Evolutionary conservation across 2,113 vertebrate species (phyloP), one percentile per base, ranked within the genome.

Genomic region (Arvicanthis niloticus): DNA sequence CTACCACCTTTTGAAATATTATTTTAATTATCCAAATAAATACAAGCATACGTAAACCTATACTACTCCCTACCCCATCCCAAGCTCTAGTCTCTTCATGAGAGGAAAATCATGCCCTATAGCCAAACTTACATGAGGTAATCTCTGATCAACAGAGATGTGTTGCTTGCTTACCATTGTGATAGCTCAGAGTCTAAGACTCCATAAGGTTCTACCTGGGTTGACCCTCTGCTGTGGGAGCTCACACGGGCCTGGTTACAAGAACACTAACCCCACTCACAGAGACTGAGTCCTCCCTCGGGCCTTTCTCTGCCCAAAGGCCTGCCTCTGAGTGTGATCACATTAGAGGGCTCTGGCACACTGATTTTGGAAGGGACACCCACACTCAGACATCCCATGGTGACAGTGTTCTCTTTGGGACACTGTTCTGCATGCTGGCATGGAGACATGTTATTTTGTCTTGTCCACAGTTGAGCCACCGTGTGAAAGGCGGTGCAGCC

Each of bases 401-500:
- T 5, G 34, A 29, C 2, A 8, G n/a, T 21, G n/a, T 26, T 75
- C 31, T 37, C 58, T 65, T 48, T 21, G n/a, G 70, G 31, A 62
- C 58, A 10, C n/a, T 60, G 31, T 11, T 67, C 89, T 29, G 22
- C 17, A 21, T 40, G 34, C 34, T 37, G 77, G n/a, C 29, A 19
- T 0, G 2, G n/a, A 45, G n/a, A 45, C 15, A 48, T 21, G 31
- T 21, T 6, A 7, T 78, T 77, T 26, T 42, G 87, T 13, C 70
- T 31, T 6, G 72, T 37, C 29, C 11, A 19, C 26, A 5, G 48
- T 26, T 60, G 31, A 89, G 51, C 51, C n/a, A 11, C 51, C 1
- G 11, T 3, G 1, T 13, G 17, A 31, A 24, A 5, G 31, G 12
- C 11, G 5, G 9, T 2, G 11, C 0, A 3, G 26, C 8, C 40